Conservation (phyloP, 2,113 vertebrate species). For the Cariama cristata region DNA sequence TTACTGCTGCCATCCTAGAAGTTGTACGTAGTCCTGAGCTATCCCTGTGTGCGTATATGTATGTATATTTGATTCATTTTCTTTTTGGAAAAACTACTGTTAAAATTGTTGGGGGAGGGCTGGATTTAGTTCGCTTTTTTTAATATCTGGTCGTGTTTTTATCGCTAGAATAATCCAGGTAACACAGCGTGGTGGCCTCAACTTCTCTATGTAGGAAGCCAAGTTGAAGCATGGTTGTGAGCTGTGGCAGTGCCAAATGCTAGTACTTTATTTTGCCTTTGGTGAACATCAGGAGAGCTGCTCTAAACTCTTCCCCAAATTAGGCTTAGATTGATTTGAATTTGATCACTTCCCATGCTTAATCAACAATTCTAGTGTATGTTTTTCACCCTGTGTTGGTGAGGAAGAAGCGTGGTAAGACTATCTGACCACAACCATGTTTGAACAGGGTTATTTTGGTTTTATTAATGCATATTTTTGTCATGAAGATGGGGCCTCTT, state of each 20-base stretch:
- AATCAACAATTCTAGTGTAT: background rate
- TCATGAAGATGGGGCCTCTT: background rate
- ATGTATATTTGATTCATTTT: background rate
- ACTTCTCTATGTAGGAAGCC: background rate
- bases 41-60: constrained; percentile 45
- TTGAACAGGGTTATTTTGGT: constrained; percentile 1
- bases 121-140: background rate
- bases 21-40: constrained; percentile 37
- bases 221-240: constrained; percentile 61
- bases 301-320: background rate
- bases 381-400: background rate
- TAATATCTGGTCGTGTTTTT: background rate
- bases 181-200: background rate
- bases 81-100: background rate
- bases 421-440: constrained; percentile 38
- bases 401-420: background rate
- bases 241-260: background rate
- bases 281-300: background rate
- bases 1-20: constrained; percentile 44
- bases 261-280: background rate
- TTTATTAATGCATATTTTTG: background rate
- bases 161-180: background rate
- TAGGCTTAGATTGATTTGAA: background rate
- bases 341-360: background rate
- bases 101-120: background rate